phyloP scores from a whole-genome alignment of 2,888 invertebrate species.

The Plagiodera versicolora region DNA sequence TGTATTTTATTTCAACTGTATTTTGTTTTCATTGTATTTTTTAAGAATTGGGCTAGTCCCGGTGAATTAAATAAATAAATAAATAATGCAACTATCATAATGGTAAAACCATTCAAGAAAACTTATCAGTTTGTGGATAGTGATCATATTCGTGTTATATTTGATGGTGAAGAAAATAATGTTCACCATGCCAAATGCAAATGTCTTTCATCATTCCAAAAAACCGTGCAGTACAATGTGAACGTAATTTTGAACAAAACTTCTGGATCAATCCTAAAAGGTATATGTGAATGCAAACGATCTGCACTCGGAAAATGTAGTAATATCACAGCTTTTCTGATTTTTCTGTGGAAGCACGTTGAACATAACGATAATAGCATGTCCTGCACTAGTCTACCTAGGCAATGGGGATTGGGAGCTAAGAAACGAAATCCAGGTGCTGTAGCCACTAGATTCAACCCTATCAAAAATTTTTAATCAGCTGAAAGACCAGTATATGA shows the following conservation, averaged over 20 bases:
- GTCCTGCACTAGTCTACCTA: neutral
- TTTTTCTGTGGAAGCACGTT: neutral
- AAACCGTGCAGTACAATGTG: slow-evolving; percentile 1
- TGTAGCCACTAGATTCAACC: neutral
- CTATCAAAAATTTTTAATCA: neutral
- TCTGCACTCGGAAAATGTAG: slow-evolving; percentile 4
- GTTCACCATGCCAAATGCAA: neutral
- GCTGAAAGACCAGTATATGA: neutral
- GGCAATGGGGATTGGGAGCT: neutral
- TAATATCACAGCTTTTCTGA: neutral
- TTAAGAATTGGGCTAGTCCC: too few species aligned
- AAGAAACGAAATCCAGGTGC: slow-evolving; percentile 4
- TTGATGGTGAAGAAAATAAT: neutral
- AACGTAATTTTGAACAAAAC: neutral
- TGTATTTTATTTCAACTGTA: too few species aligned
- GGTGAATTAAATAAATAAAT: too few species aligned
- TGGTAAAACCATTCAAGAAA: neutral
- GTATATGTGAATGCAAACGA: neutral
- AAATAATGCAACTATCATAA: neutral
- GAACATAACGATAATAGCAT: neutral
- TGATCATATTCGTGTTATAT: neutral
- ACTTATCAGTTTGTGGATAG: neutral
- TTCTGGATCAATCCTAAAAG: neutral
- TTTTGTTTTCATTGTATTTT: too few species aligned
- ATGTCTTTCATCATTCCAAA: neutral